Evolutionary conservation across 2,888 invertebrate species (phyloP).

Genomic region (Cyclophora punctaria): DNA sequence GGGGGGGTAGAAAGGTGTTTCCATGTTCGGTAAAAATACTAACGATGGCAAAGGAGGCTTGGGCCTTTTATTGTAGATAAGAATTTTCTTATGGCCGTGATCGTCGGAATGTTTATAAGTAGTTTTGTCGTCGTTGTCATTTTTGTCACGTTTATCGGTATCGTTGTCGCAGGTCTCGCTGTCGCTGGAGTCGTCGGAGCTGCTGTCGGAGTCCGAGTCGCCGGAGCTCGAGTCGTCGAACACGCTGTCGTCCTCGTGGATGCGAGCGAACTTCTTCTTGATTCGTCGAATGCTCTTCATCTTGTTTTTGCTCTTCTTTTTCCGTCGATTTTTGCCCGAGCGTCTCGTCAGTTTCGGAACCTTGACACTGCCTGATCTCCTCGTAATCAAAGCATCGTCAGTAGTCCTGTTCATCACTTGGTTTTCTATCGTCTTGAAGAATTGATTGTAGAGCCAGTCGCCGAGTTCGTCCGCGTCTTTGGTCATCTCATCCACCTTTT

Average conservation of each 20-base stretch:
- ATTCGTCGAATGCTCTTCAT: constrained; percentile 19
- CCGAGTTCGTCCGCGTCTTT: constrained; percentile 56
- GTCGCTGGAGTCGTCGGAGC: constrained; percentile 23
- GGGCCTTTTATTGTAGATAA: constrained; percentile 52
- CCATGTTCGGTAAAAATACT: constrained; percentile 56
- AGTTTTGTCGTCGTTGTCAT: constrained; percentile 16
- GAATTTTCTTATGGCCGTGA: constrained; percentile 54
- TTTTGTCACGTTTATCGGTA: constrained; percentile 11
- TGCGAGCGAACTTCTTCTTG: constrained; percentile 45
- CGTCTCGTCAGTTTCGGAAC: no score
- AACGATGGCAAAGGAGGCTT: constrained; percentile 57
- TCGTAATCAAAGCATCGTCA: constrained; percentile 25
- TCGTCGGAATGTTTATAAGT: no score
- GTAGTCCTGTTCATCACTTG: constrained; percentile 60
- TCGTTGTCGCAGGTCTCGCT: constrained; percentile 16
- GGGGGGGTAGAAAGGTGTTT: constrained; percentile 58
- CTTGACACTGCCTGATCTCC: constrained; percentile 31
- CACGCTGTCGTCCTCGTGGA: constrained; percentile 56
- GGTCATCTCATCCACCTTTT: constrained; percentile 38
- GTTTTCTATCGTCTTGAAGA: constrained; percentile 62
- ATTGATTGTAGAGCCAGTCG: constrained; percentile 66
- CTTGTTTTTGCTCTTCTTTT: constrained; percentile 28
- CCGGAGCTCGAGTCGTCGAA: constrained; percentile 38
- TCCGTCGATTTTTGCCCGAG: constrained; percentile 16
- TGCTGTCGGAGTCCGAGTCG: constrained; percentile 20